Evolutionary conservation across 2,888 invertebrate species (phyloP), one percentile per base, ranked within the genome.

Genomic region (Lamellibrachia satsuma): DNA sequence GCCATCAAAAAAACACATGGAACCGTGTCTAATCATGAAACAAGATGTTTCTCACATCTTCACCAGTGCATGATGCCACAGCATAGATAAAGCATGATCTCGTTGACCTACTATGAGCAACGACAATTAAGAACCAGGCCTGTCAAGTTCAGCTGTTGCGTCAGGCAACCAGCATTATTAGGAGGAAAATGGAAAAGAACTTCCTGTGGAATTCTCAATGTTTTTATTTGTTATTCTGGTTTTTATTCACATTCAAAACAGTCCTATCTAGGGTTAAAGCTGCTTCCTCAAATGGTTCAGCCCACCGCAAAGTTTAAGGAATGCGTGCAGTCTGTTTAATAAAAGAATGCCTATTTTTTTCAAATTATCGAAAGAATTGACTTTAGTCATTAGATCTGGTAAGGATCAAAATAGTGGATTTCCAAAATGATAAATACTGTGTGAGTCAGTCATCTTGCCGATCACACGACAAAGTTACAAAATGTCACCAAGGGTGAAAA

Each of bases 41-140:
- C 75, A 75, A 75, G 75, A 75, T 75, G 75, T 75, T 75, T 75
- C 75, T 75, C 75, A 75, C 75, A 75, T 75, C 75, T 75, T 75
- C 75, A 75, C 75, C 75, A 75, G 75, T 22, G 75, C 75, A 75
- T 75, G 75, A 11, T 75, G 75, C 75, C 75, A 22, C 22, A 75
- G 75, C 75, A 75, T 6, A 75, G 75, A 75, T 75, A 75, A 75
- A 75, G 75, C 75, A 75, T 6, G 75, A 75, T 22, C 22, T n/a
- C 22, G 22, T 11, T n/a, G 75, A 75, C 75, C 75, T 75, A 75
- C 22, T 22, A 75, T 22, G 75, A 75, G 75, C 22, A 11, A 15
- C 15, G n/a, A 75, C n/a, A 22, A 75, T 3, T 75, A 39, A 0
- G 75, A 75, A 75, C 22, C 22, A 75, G n/a, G 75, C 75, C 75